Conservation (phyloP, 2,797 vertebrate genomes). For the Macropus fuliginosus region DNA sequence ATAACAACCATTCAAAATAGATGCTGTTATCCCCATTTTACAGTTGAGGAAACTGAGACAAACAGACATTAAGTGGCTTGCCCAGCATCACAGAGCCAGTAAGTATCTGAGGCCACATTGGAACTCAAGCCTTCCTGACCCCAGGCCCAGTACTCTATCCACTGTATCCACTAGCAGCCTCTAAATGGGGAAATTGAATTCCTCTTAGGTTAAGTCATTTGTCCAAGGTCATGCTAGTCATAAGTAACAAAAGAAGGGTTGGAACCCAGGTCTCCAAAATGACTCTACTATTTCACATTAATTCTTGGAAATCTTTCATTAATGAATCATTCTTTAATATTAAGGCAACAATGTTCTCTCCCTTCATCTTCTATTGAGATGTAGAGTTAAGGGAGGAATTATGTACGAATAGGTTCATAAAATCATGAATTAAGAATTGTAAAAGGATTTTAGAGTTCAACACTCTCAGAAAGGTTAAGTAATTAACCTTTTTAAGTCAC, state of each 20-base stretch:
- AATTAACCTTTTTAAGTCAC: not conserved
- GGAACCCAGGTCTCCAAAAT: not conserved
- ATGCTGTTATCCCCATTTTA: not conserved
- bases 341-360: not conserved
- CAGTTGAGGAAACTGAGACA: not conserved
- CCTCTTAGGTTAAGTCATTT: not conserved
- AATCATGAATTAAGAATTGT: not conserved
- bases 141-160: not conserved
- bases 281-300: not conserved
- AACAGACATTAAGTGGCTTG: not conserved
- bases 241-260: not conserved
- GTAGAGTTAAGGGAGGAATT: not conserved
- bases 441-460: not conserved
- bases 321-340: not conserved
- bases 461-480: not conserved
- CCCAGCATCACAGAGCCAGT: not conserved
- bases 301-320: not conserved
- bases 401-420: not conserved
- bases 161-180: too few species aligned
- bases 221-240: not conserved
- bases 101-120: not conserved
- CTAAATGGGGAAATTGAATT: not conserved
- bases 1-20: not conserved
- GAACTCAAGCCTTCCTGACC: not conserved
- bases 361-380: not conserved